A percentile compares a stretch with the other conserved stretches of the same genome.
phyloP scores from a whole-genome alignment of 2,113 vertebrate species.

The Phoxinus phoxinus region DNA sequence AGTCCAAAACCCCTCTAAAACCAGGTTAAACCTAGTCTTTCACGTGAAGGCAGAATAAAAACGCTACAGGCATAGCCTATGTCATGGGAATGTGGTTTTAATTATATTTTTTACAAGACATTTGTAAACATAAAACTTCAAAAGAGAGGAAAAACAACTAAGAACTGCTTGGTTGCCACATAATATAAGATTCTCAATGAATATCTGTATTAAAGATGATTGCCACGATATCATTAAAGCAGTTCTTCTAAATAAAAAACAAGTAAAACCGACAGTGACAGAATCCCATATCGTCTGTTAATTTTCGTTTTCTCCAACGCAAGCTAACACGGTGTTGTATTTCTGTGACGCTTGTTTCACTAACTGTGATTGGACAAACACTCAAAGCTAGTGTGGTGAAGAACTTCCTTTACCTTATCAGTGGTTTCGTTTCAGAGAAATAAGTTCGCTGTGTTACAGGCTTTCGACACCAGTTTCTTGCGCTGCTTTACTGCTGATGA shows the following conservation, averaged over 20 bases:
- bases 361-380: slow-evolving; percentile 26
- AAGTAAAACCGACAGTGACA: not conserved
- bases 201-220: not conserved
- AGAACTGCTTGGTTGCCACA: too few relatives aligned
- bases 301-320: not conserved
- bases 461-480: not conserved
- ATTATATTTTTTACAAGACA: not conserved
- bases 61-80: not conserved
- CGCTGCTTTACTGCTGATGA: not conserved
- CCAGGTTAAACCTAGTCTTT: too few relatives aligned
- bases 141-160: not conserved
- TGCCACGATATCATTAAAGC: not conserved
- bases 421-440: slow-evolving; percentile 51
- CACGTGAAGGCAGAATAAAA: not conserved
- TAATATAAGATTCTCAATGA: not conserved
- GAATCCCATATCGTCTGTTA: not conserved
- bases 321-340: not conserved
- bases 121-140: not conserved
- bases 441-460: not conserved
- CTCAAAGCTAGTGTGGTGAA: slow-evolving; percentile 3
- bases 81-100: not conserved
- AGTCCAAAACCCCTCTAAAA: too few relatives aligned
- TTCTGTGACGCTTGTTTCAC: not conserved
- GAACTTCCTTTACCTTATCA: slow-evolving; percentile 19
- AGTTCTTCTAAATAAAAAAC: not conserved